Conservation (phyloP, 2,888 invertebrate genomes). For the Drosophila mayaguana region DNA sequence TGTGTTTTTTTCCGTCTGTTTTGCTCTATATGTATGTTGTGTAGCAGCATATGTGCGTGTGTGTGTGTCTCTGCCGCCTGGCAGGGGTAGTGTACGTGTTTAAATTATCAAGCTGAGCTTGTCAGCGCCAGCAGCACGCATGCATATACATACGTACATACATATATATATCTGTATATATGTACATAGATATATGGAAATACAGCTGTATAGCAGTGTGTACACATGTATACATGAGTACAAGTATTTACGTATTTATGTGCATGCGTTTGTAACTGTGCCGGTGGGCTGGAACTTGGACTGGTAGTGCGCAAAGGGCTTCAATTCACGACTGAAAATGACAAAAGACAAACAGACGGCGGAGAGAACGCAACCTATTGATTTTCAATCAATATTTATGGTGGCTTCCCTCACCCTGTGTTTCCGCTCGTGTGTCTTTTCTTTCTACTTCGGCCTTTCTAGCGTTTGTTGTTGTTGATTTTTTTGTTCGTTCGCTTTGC, state of each 20-base stretch:
- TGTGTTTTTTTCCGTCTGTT: constrained; percentile 70
- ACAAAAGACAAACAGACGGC: constrained; percentile 27
- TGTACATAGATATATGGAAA: constrained; percentile 12
- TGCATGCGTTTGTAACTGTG: constrained; percentile 24
- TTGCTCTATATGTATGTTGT: constrained; percentile 68
- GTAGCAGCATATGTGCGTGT: constrained; percentile 10
- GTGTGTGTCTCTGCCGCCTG: constrained; percentile 20
- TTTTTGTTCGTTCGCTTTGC: constrained; percentile 37
- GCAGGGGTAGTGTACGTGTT: constrained; percentile 68
- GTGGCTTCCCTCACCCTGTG: constrained; percentile 36
- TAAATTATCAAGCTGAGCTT: constrained; percentile 78
- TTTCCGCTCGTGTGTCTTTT: constrained; percentile 38
- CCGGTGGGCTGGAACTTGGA: constrained; percentile 54
- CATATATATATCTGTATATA: constrained; percentile 3
- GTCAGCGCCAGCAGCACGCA: constrained; percentile 70
- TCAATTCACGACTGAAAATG: constrained; percentile 49
- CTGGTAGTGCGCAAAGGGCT: constrained; percentile 57
- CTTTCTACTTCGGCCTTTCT: constrained; percentile 32
- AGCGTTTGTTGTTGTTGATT: constrained; percentile 25
- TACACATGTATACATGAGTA: constrained; percentile 16
- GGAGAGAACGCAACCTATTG: constrained; percentile 62
- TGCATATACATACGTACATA: constrained; percentile 23
- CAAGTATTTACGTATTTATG: constrained; percentile 6
- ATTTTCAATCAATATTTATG: constrained; percentile 76
- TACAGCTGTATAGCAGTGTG: constrained; percentile 29